phyloP scores from a whole-genome alignment of 2,888 invertebrate species.

The Cephus runcator region DNA sequence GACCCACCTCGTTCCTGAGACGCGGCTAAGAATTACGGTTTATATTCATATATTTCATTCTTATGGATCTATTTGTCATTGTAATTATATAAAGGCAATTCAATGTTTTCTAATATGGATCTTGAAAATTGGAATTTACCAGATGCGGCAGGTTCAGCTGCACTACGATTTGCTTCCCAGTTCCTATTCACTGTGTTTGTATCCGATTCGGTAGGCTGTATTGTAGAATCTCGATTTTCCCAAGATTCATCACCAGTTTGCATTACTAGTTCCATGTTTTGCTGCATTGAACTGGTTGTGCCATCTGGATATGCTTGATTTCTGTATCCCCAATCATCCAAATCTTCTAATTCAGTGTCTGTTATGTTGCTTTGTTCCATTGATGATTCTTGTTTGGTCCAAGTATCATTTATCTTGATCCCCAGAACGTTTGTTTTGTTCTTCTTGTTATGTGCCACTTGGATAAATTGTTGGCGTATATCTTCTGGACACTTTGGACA shows the following conservation, averaged over 20 bases:
- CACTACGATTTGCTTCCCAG: constrained; percentile 21
- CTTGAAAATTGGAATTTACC: constrained; percentile 20
- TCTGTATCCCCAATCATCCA: constrained; percentile 42
- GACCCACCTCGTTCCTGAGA: constrained; percentile 23
- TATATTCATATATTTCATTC: background rate
- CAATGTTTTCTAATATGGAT: background rate
- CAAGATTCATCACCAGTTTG: constrained; percentile 26
- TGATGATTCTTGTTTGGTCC: constrained; percentile 36
- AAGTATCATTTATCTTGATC: constrained; percentile 34
- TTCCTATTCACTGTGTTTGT: constrained; percentile 17
- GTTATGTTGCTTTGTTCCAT: constrained; percentile 72
- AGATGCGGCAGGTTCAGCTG: constrained; percentile 9
- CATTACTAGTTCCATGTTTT: constrained; percentile 28
- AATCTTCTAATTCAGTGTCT: constrained; percentile 70
- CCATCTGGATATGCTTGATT: constrained; percentile 27
- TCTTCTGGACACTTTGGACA: constrained; percentile 53
- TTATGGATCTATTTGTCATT: background rate
- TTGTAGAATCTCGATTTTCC: constrained; percentile 18
- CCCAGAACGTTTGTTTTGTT: constrained; percentile 39
- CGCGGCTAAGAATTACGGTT: constrained; percentile 6
- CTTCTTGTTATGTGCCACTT: constrained; percentile 45
- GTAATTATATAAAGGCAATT: background rate
- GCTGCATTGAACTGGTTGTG: constrained; percentile 15
- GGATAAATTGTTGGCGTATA: constrained; percentile 47
- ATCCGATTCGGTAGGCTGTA: constrained; percentile 20